Evolutionary conservation across 2,888 invertebrate genomes (phyloP).

Genomic region (Aethes cnicana): DNA sequence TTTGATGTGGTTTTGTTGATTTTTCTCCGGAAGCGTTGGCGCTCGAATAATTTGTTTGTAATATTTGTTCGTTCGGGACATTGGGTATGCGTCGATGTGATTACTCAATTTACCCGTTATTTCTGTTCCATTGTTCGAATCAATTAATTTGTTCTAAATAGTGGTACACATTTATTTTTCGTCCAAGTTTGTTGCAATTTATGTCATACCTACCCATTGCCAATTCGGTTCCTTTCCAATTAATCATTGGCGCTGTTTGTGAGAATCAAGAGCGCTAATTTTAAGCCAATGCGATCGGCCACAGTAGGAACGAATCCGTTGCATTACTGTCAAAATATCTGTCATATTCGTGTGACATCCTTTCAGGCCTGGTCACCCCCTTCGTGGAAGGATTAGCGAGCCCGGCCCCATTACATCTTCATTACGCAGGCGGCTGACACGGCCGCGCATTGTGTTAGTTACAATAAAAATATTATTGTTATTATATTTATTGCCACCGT

Average conservation of each 20-base stretch:
- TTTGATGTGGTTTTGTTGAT: conserved; percentile 66
- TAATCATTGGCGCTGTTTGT: too few species aligned
- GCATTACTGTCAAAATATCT: conserved; percentile 82
- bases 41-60: conserved; percentile 60
- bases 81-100: conserved; percentile 23
- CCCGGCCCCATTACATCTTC: conserved; percentile 80
- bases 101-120: conserved; percentile 16
- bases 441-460: conserved; percentile 57
- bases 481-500: conserved; percentile 66
- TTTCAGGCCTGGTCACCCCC: conserved; percentile 74
- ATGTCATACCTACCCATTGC: too few species aligned
- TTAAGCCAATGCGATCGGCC: conserved; percentile 39
- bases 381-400: conserved; percentile 73
- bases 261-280: conserved; percentile 52
- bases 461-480: conserved; percentile 72
- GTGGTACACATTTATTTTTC: background rate
- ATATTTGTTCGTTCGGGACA: conserved; percentile 46
- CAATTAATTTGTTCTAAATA: conserved; percentile 18
- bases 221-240: background rate
- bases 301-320: conserved; percentile 59
- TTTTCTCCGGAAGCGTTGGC: conserved; percentile 69
- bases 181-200: too few species aligned
- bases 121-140: conserved; percentile 11
- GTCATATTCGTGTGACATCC: conserved; percentile 79
- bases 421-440: conserved; percentile 79